phyloP scores from a whole-genome alignment of 2,113 vertebrate genomes.

The Prietella phreatophila region DNA sequence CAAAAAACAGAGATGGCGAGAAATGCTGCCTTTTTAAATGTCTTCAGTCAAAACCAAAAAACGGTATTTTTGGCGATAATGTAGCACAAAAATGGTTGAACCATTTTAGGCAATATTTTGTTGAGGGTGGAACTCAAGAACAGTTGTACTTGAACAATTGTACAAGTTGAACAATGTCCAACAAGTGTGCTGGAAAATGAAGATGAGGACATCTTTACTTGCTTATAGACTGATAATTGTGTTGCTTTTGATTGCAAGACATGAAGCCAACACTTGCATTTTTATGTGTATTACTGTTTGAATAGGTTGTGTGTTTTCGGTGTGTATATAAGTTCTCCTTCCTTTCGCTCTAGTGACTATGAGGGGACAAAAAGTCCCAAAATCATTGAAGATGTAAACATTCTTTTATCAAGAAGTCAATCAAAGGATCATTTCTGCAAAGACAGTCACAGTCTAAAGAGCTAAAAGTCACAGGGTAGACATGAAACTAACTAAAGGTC shows the following conservation, averaged over 20 bases:
- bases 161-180: conserved; percentile 54
- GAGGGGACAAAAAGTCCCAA: conserved; percentile 60
- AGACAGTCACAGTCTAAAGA: conserved; percentile 60
- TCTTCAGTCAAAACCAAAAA: background rate
- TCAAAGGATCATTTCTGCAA: background rate
- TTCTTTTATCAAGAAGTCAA: background rate
- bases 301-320: conserved; percentile 49
- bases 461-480: conserved; percentile 62
- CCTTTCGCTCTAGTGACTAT: conserved; percentile 56
- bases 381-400: conserved; percentile 30
- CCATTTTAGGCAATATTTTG: conserved; percentile 45
- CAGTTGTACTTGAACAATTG: conserved; percentile 60
- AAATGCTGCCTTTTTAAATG: background rate
- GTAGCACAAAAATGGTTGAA: conserved; percentile 44
- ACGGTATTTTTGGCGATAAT: background rate
- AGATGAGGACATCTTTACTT: conserved; percentile 52
- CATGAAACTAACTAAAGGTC: conserved; percentile 60
- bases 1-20: background rate
- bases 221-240: conserved; percentile 50
- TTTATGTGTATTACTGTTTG: conserved; percentile 43
- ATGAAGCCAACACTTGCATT: conserved; percentile 42
- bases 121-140: conserved; percentile 57
- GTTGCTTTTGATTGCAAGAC: conserved; percentile 58
- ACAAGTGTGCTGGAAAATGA: conserved; percentile 62
- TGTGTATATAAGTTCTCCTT: conserved; percentile 44